Conservation (phyloP, 2,888 invertebrate species). For the Philonicus albiceps region DNA sequence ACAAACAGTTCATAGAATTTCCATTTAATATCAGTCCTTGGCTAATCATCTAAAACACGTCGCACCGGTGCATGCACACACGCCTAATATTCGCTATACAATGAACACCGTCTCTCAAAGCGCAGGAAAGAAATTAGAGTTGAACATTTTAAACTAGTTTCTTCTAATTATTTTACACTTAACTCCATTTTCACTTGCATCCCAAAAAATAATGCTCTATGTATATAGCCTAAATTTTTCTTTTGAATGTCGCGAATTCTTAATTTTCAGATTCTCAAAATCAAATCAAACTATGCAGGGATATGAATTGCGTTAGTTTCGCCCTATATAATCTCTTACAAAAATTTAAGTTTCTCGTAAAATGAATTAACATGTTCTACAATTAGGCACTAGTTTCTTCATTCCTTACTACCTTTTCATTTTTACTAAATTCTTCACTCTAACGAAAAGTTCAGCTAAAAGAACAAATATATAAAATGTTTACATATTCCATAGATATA, state of each 20-base stretch:
- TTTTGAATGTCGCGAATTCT: background rate
- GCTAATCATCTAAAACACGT: background rate
- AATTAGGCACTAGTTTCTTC: background rate
- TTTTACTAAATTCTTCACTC: background rate
- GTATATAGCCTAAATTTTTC: background rate
- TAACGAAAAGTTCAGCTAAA: background rate
- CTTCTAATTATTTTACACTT: background rate
- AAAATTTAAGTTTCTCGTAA: background rate
- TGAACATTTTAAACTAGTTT: background rate
- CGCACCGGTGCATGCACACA: background rate
- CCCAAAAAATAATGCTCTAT: background rate
- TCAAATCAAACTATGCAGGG: background rate
- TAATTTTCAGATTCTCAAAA: background rate
- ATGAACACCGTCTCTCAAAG: background rate
- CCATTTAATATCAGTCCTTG: slow-evolving; percentile 14
- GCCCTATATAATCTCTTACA: background rate
- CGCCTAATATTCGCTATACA: background rate
- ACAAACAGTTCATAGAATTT: background rate
- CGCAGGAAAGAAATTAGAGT: background rate
- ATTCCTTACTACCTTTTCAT: background rate
- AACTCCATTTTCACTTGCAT: background rate
- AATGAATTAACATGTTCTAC: background rate
- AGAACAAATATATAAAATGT: too few relatives aligned
- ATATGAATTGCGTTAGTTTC: background rate
- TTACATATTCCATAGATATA: too few relatives aligned